phyloP scores from a whole-genome alignment of 2,888 invertebrate genomes.

The Spilosoma lubricipeda region DNA sequence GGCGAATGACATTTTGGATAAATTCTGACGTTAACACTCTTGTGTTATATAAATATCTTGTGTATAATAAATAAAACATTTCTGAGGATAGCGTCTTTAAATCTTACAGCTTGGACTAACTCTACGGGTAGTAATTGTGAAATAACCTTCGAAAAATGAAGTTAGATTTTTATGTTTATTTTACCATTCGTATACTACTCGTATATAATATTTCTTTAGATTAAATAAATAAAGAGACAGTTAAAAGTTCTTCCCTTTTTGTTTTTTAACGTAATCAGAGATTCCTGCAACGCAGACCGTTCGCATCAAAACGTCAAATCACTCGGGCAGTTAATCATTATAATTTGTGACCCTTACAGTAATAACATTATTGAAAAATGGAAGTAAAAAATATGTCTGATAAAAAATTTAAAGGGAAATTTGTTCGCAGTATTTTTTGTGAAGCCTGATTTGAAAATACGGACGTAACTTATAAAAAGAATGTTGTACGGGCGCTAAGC shows the following conservation, averaged over 20 bases:
- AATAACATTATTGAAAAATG: constrained; percentile 16
- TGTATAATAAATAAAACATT: too few relatives aligned
- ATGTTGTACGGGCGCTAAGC: neutral
- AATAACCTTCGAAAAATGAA: too few relatives aligned
- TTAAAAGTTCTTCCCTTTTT: too few relatives aligned
- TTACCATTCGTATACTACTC: too few relatives aligned
- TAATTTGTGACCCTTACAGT: neutral
- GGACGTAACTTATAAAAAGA: constrained; percentile 11
- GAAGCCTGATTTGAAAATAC: constrained; percentile 10
- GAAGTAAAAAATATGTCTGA: neutral
- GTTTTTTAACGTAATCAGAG: too few relatives aligned
- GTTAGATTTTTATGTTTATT: too few relatives aligned
- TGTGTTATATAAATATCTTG: too few relatives aligned
- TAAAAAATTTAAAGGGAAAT: constrained; percentile 6
- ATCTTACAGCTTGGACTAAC: too few relatives aligned
- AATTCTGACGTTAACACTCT: neutral
- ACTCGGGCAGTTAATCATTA: constrained; percentile 13
- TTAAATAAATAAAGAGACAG: too few relatives aligned
- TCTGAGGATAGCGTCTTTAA: too few relatives aligned
- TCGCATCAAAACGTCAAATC: constrained; percentile 14
- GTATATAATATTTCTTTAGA: too few relatives aligned
- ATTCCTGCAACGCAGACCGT: neutral
- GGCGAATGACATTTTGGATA: neutral
- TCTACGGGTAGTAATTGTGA: too few relatives aligned
- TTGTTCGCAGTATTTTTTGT: constrained; percentile 1